phyloP scores from a whole-genome alignment of 1,140 invertebrate species.

The Lepidotrigona ventralis region DNA sequence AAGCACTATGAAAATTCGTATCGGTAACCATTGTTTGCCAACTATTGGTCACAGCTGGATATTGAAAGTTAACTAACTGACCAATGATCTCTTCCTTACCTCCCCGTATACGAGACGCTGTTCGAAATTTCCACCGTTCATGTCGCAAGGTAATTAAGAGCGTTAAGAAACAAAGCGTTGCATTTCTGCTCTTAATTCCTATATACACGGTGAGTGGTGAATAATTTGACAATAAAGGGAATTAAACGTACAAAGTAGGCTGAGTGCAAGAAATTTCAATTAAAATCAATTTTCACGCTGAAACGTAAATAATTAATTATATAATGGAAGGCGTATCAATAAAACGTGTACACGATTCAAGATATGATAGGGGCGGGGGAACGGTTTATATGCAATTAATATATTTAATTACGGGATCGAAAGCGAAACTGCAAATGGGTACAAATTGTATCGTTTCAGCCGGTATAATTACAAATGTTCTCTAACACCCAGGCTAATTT shows the following conservation, averaged over 20 bases:
- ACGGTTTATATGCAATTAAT: constrained; percentile 5
- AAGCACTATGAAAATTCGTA: constrained; percentile 47
- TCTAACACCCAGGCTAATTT: background rate
- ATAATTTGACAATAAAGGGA: background rate
- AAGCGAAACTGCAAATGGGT: background rate
- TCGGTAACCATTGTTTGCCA: background rate
- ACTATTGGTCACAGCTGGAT: no score
- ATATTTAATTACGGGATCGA: constrained; percentile 9
- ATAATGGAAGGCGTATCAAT: no score
- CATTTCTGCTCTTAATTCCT: background rate
- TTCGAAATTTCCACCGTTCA: background rate
- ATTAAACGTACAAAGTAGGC: background rate
- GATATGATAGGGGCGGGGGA: background rate
- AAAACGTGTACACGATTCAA: background rate
- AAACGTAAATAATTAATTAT: background rate
- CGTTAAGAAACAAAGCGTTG: background rate
- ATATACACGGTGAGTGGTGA: background rate
- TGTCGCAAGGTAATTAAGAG: background rate
- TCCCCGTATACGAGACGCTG: no score
- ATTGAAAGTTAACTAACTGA: no score
- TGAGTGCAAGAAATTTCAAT: background rate
- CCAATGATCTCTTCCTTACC: background rate
- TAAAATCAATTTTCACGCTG: background rate
- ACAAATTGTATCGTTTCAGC: background rate
- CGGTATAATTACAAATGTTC: constrained; percentile 24